Percentiles rank a stretch among this genome's conserved stretches.
Conservation (phyloP, 1,140 invertebrate genomes). For the Metopolophium dirhodum region DNA sequence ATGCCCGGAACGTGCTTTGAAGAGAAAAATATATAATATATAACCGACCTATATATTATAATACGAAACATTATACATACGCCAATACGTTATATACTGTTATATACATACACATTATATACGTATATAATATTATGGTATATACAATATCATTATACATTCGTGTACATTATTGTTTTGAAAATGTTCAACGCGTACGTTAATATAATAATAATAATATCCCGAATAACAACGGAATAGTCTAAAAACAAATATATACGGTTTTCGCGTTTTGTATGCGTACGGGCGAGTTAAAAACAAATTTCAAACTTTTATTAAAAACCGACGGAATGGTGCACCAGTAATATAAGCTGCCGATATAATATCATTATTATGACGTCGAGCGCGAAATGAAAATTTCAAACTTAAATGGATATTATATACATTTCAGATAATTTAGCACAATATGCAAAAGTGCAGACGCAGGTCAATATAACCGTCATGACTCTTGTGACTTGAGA, state of each 20-base stretch:
- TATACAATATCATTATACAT: neutral
- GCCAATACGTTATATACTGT: no score
- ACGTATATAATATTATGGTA: no score
- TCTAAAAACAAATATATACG: neutral
- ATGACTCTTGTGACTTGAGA: neutral
- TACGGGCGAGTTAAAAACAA: neutral
- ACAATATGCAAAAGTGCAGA: neutral
- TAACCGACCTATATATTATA: neutral
- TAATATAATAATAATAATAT: neutral
- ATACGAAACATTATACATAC: neutral
- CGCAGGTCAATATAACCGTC: neutral
- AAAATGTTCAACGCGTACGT: constrained; percentile 1
- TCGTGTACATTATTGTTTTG: neutral
- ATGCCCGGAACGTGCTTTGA: neutral
- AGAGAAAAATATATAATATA: neutral
- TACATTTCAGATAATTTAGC: neutral
- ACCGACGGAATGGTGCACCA: neutral
- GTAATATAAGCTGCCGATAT: neutral
- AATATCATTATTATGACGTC: neutral
- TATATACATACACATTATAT: no score
- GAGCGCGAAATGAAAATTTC: neutral
- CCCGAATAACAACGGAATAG: neutral
- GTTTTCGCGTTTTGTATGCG: neutral
- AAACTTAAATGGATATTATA: neutral
- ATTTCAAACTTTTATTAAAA: constrained; percentile 10